phyloP scores from a whole-genome alignment of 2,113 vertebrate genomes.

The Amazona guildingii region DNA sequence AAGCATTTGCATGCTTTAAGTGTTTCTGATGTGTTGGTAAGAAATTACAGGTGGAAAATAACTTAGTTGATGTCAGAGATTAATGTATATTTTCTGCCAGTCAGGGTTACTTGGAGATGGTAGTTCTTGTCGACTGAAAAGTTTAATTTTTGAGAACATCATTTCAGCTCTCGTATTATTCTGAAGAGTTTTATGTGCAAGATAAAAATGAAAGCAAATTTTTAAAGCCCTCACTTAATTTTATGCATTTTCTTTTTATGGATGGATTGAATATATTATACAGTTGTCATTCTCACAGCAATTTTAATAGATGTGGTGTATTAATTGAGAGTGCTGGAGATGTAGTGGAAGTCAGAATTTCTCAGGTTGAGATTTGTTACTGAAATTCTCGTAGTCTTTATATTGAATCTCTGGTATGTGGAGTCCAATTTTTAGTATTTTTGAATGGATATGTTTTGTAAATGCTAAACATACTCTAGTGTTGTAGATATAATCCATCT shows the following conservation, averaged over 20 bases:
- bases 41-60: neutral
- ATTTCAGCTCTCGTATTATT: neutral
- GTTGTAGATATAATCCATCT: neutral
- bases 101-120: neutral
- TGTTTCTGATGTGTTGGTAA: neutral
- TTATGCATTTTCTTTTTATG: neutral
- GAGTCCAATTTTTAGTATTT: neutral
- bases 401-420: neutral
- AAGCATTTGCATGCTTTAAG: neutral
- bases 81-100: neutral
- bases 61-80: neutral
- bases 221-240: neutral
- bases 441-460: neutral
- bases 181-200: neutral
- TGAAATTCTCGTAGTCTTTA: neutral
- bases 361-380: neutral
- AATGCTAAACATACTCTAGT: neutral
- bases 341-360: neutral
- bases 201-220: neutral
- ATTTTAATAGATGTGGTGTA: neutral
- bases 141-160: neutral
- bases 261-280: no score
- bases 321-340: neutral
- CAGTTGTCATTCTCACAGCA: no score
- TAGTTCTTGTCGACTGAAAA: neutral